Base-by-base conservation (phyloP, 2,888 invertebrate genomes). In the Abrostola triplasia region DNA sequence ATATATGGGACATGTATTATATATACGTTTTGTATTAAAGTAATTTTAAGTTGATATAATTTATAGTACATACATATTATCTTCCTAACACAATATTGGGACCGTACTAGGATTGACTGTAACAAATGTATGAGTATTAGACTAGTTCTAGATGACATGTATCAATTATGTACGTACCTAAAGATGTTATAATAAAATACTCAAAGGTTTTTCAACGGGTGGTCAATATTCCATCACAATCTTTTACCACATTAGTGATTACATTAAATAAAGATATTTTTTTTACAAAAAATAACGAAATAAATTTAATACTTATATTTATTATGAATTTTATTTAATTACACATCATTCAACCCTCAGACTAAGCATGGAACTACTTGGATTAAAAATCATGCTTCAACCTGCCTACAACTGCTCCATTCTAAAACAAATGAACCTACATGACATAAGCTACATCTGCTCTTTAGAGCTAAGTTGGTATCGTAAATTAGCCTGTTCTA, bases 161-260 rank as follows among this genome's bases (percentile, higher is more conserved):
- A 72, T 77, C 66, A 55, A 51, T 53, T 72, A 54, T 63, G 57
- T 71, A 72, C 64, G 61, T 81, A 78, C 69, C 54, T 76, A 76
- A 73, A 67, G 9, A 59, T 70, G 35, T 69, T 75, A 59, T 68
- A 68, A 59, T 73, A 72, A 78, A 90, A 92, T 92, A 92, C 91
- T 92, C 92, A 91, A 85, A 77, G 78, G 80, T 81, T 79, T 81
- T 83, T 82, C 63, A 82, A 78, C 77, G 75, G 85, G 89, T 91
- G 88, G 88, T 89, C 73, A 82, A 82, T 85, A 85, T 85, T 89
- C 89, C 92, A 93, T 93, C 94, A 93, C 93, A 93, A 91, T 90
- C 82, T 88, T 87, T 90, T 91, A 92, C 93, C 92, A 90, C 90
- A 81, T 86, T 92, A 92, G 90, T 88, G 85, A 90, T 88, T 89